Percentiles rank a stretch among this genome's conserved stretches.
These are phyloP conservation scores for Philonicus albiceps DNA, from an alignment of 2,888 invertebrate genomes.

Conservation along the genomic window DNA sequence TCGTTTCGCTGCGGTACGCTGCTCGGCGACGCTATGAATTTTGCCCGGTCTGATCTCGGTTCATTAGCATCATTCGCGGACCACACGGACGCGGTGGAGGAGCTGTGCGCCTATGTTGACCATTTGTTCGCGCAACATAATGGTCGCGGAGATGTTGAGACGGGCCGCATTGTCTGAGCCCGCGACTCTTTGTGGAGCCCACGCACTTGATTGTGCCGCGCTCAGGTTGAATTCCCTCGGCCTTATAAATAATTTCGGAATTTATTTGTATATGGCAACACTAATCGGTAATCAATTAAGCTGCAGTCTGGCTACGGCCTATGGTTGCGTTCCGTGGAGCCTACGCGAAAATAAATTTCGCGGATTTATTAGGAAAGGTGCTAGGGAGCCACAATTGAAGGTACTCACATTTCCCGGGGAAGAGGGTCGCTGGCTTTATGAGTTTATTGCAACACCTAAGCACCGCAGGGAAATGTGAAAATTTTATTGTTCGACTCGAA, in stretches of 20 bases:
- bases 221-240: conserved; percentile 6
- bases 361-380: conserved; percentile 1
- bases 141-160: background rate
- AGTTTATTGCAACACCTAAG: conserved; percentile 22
- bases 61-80: conserved; percentile 23
- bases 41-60: conserved; percentile 16
- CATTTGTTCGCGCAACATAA: conserved; percentile 7
- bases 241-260: conserved; percentile 29
- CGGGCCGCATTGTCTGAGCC: conserved; percentile 18
- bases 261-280: conserved; percentile 36
- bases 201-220: conserved; percentile 22
- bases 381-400: background rate
- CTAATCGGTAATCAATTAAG: conserved; percentile 39
- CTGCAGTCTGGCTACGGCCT: background rate
- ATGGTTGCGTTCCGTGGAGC: background rate
- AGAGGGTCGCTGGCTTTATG: background rate
- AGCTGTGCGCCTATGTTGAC: conserved; percentile 4
- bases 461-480: conserved; percentile 4
- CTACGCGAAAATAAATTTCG: conserved; percentile 17
- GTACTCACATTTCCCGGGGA: background rate
- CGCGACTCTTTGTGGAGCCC: background rate
- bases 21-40: background rate
- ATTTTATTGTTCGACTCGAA: background rate
- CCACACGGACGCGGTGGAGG: conserved; percentile 31
- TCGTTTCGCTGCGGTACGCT: conserved; percentile 1